Evolutionary conservation across 2,797 vertebrate species (phyloP).

Genomic region (Pristis pectinata): DNA sequence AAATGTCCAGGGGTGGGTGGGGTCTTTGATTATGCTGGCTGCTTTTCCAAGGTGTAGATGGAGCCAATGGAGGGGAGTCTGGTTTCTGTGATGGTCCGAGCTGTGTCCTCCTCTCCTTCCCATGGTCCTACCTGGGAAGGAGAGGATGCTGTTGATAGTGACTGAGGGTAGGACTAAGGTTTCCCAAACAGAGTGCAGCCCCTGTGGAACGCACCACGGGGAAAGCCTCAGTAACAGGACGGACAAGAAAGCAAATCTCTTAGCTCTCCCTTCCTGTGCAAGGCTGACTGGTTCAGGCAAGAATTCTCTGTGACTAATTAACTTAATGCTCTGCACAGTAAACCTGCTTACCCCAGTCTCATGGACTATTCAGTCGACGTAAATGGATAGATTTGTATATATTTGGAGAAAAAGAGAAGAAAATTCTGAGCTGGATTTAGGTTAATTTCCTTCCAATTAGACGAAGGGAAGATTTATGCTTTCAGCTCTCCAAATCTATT

Average conservation of each 20-base stretch:
- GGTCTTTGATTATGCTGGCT: too few relatives aligned
- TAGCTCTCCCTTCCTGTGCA: constrained; percentile 57
- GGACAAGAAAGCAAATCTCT: neutral
- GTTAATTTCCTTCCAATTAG: constrained; percentile 91
- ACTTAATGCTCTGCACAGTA: constrained; percentile 73
- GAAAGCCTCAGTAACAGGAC: neutral
- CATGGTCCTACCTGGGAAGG: too few relatives aligned
- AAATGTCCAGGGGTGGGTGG: too few relatives aligned
- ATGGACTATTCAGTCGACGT: neutral
- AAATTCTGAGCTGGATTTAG: constrained; percentile 75
- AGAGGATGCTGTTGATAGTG: too few relatives aligned
- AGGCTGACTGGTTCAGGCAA: constrained; percentile 67
- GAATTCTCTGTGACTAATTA: constrained; percentile 84
- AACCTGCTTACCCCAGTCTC: constrained; percentile 59
- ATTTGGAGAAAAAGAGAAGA: constrained; percentile 59
- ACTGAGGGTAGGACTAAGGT: too few relatives aligned
- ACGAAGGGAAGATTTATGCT: constrained; percentile 94
- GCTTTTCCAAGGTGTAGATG: too few relatives aligned
- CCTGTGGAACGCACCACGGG: too few relatives aligned
- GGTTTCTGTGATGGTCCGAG: too few relatives aligned
- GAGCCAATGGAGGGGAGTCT: too few relatives aligned
- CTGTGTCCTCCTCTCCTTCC: too few relatives aligned
- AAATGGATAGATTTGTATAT: constrained; percentile 33
- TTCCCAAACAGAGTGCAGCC: too few relatives aligned
- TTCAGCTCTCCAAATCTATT: constrained; percentile 91